A percentile compares a stretch with the other conserved stretches of the same genome.
Evolutionary conservation across 2,888 invertebrate genomes (phyloP).

Genomic region (Spodoptera littoralis): DNA sequence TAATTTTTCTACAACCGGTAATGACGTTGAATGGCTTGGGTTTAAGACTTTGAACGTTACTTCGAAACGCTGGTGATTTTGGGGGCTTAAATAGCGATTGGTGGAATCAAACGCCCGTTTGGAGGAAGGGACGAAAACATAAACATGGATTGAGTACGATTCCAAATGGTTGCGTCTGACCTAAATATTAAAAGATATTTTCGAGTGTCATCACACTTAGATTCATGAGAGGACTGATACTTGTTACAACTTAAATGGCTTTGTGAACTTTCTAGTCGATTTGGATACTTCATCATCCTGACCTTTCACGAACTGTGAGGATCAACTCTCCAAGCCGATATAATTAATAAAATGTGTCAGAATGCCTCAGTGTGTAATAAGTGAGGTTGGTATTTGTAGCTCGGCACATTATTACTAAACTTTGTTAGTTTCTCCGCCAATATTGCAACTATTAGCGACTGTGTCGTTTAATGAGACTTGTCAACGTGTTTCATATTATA

Average conservation of each 20-base stretch:
- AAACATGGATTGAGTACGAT: constrained; percentile 45
- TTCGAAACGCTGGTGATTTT: constrained; percentile 44
- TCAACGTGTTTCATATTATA: no score
- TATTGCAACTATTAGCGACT: no score
- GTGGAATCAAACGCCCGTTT: constrained; percentile 41
- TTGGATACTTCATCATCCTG: background rate
- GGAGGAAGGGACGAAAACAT: constrained; percentile 31
- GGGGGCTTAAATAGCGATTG: constrained; percentile 46
- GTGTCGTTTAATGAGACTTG: no score
- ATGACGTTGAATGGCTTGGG: constrained; percentile 40
- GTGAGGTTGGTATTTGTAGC: no score
- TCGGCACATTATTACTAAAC: no score
- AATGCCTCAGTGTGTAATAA: no score
- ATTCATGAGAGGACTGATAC: constrained; percentile 5
- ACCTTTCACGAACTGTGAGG: background rate
- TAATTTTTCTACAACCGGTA: constrained; percentile 54
- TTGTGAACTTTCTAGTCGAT: background rate
- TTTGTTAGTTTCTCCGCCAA: no score
- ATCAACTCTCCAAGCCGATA: background rate
- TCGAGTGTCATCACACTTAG: constrained; percentile 36
- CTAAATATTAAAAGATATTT: constrained; percentile 46
- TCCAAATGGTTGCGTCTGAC: constrained; percentile 42
- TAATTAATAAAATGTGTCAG: no score
- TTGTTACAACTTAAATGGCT: constrained; percentile 2
- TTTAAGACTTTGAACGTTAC: constrained; percentile 41